Evolutionary conservation across 2,888 invertebrate genomes (phyloP), one percentile per base, ranked within the genome.

Genomic region (Alcis repandata): DNA sequence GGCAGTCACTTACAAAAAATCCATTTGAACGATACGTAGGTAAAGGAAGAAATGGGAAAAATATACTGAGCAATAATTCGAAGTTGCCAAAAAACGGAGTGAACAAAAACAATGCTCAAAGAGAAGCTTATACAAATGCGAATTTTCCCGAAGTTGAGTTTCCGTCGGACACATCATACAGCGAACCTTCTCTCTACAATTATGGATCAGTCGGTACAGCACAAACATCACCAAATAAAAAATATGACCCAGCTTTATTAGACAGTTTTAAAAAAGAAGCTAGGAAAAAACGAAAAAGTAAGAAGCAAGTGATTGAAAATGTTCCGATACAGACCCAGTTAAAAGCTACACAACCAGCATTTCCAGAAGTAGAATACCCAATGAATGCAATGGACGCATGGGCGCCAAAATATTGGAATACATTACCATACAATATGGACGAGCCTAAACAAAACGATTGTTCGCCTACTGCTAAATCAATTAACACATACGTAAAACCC

Each of bases 361-460:
- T 90, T 74, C 90, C 91, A 19, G 88, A 89, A 68, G 85, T 90
- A 1, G 85, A 89, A 69, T 91, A 90, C 75, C 91, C 91, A 11
- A 68, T 87, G 8, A 80, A 76, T 48, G 79, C 79, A 48, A 77
- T 76, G 56, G 91, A 91, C 19, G 82, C 82, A 6, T 89, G 89
- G 90, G 70, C 63, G 17, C 84, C 86, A 1, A 82, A 78, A 53
- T 88, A 82, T 69, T 87, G 87, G 85, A 82, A 82, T 61, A 70
- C 73, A 32, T 63, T 77, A 33, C 67, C 76, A 2, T 72, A 69
- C 17, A 60, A 64, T 36, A 33, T 70, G 36, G 52, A 69, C 13
- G 59, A 76, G 48, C 48, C 59, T 41, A 57, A 71, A 8, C 33
- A 45, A 4, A 51, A 67, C 27, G 57, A 58, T 45, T 61, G 67